A percentile compares a stretch with the other conserved stretches of the same genome.
phyloP scores from a whole-genome alignment of 2,797 vertebrate species.

The Acipenser transmontanus region DNA sequence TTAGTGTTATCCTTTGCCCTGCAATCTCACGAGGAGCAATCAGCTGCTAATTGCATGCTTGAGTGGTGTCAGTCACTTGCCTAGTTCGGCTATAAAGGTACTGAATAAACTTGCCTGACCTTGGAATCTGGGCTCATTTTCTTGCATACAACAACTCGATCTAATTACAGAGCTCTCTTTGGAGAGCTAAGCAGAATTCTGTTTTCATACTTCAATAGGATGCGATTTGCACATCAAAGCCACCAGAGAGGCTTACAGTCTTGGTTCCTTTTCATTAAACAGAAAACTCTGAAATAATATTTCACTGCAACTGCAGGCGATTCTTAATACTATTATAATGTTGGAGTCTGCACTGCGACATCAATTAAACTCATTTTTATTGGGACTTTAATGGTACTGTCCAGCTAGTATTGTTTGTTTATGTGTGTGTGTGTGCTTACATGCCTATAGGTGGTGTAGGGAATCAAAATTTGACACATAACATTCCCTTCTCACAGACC shows the following conservation, averaged over 20 bases:
- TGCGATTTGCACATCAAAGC: slow-evolving; percentile 26
- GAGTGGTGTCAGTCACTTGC: too few species aligned
- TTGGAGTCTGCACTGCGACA: not conserved
- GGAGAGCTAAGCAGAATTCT: slow-evolving; percentile 12
- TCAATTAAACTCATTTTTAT: not conserved
- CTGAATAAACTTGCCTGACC: slow-evolving; percentile 8
- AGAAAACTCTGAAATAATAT: slow-evolving; percentile 20
- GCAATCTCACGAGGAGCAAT: too few species aligned
- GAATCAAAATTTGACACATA: not conserved
- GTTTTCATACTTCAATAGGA: slow-evolving; percentile 9
- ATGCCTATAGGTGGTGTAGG: not conserved
- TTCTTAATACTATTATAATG: not conserved
- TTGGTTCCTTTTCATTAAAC: slow-evolving; percentile 24
- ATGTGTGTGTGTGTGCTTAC: not conserved
- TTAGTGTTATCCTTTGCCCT: too few species aligned
- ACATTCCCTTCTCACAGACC: not conserved
- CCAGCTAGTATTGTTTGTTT: not conserved
- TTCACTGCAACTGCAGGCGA: not conserved
- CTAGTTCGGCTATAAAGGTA: too few species aligned
- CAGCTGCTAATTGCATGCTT: too few species aligned
- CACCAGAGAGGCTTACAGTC: slow-evolving; percentile 15
- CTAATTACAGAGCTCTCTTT: slow-evolving; percentile 23
- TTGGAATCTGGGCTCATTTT: slow-evolving; percentile 11
- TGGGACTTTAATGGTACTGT: not conserved
- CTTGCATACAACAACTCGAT: slow-evolving; percentile 14